Conservation (phyloP, 2,113 vertebrate species). For the Camelus bactrianus region DNA sequence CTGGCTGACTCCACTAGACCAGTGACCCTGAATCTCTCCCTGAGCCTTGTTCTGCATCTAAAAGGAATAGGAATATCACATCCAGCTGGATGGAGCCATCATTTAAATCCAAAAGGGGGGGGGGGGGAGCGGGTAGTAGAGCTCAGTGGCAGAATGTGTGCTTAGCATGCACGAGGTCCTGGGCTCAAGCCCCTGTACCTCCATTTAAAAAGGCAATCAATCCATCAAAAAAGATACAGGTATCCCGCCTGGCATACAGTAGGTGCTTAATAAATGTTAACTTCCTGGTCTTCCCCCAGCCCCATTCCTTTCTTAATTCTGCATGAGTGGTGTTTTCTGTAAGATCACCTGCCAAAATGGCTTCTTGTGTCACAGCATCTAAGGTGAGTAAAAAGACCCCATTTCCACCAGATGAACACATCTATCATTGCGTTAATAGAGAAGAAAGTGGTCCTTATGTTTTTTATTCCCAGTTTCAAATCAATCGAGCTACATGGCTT, state of each 20-base stretch:
- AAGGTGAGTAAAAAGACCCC: background rate
- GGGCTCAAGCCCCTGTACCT: too few relatives aligned
- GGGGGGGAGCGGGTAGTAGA: too few relatives aligned
- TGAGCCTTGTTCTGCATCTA: background rate
- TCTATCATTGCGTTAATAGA: slow-evolving; percentile 45
- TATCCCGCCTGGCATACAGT: background rate
- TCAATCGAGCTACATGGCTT: slow-evolving; percentile 39
- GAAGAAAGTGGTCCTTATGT: slow-evolving; percentile 42
- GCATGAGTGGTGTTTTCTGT: background rate
- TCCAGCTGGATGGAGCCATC: background rate
- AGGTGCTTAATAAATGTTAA: background rate
- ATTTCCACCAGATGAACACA: background rate
- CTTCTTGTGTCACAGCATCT: background rate
- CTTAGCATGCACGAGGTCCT: too few relatives aligned
- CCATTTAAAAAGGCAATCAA: too few relatives aligned
- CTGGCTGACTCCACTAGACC: background rate
- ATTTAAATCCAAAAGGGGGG: background rate
- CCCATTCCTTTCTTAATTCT: background rate
- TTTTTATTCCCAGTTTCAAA: slow-evolving; percentile 58
- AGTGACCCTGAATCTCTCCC: background rate
- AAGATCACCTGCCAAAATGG: background rate
- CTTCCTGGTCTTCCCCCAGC: background rate
- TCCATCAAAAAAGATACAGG: background rate
- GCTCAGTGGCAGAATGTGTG: too few relatives aligned
- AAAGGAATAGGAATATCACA: background rate